Conservation (phyloP, 2,797 vertebrate genomes). For the Molossus molossus region DNA sequence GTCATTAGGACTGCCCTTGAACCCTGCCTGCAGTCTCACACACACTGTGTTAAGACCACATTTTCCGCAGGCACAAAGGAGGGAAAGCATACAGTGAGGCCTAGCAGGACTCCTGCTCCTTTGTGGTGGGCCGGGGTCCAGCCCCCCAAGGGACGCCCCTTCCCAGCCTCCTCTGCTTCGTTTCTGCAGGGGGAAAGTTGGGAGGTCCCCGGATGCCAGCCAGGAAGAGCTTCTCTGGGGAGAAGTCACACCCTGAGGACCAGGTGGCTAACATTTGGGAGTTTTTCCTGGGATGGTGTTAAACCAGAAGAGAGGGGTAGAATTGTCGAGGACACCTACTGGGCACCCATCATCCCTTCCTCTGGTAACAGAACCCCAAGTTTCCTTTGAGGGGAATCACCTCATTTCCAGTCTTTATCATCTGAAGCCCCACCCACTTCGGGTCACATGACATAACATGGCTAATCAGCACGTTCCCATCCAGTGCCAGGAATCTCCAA, state of each 20-base stretch:
- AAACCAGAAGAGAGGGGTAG: background rate
- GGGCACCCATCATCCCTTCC: too few species aligned
- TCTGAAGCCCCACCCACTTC: background rate
- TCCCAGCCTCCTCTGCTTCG: background rate
- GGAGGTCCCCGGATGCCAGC: background rate
- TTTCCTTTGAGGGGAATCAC: background rate
- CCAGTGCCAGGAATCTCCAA: too few species aligned
- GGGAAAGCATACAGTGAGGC: background rate
- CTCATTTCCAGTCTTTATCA: background rate
- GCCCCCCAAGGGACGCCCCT: background rate
- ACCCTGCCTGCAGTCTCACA: constrained; percentile 14
- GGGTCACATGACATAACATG: background rate
- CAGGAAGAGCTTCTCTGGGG: background rate
- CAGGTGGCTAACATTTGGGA: background rate
- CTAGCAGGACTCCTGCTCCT: background rate
- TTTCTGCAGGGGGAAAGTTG: background rate
- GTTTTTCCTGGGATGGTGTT: background rate
- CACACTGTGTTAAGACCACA: constrained; percentile 75
- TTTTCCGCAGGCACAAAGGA: constrained; percentile 21
- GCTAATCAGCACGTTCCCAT: background rate
- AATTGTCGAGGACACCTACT: background rate
- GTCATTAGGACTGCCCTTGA: constrained; percentile 79
- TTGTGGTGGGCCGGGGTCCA: background rate
- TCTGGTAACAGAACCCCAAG: background rate
- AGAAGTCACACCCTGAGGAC: background rate